Percentiles rank a stretch among this genome's conserved stretches.
phyloP scores from a whole-genome alignment of 2,888 invertebrate genomes.

The Nebria salina region DNA sequence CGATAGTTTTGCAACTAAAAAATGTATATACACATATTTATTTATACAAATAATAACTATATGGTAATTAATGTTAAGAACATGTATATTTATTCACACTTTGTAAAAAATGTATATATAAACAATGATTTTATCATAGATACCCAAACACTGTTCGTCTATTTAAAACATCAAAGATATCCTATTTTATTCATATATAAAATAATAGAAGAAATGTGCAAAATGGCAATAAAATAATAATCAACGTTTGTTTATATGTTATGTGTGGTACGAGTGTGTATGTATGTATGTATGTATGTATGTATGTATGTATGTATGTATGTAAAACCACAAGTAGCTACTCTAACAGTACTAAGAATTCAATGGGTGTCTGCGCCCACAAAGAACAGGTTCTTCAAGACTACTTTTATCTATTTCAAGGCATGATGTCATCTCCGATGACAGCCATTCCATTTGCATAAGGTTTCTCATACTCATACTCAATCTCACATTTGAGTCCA shows the following conservation, averaged over 20 bases:
- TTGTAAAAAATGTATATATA: background rate
- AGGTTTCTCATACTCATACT: background rate
- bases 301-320: background rate
- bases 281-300: background rate
- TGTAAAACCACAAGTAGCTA: no score
- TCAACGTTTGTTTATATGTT: background rate
- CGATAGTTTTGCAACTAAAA: background rate
- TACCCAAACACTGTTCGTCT: no score
- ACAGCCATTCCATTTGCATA: background rate
- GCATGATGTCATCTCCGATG: background rate
- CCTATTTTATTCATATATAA: no score
- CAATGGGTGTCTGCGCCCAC: background rate
- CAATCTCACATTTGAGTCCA: background rate
- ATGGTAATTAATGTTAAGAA: background rate
- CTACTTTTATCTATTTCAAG: background rate
- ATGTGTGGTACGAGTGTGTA: background rate
- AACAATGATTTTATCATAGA: background rate
- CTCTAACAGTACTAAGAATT: background rate
- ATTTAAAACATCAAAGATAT: no score
- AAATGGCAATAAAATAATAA: background rate
- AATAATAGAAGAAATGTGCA: no score
- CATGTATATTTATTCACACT: background rate
- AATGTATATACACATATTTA: background rate
- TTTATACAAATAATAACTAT: background rate
- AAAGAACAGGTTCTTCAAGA: constrained; percentile 1